Conservation (phyloP, 2,888 invertebrate genomes). For the Autographa gamma region DNA sequence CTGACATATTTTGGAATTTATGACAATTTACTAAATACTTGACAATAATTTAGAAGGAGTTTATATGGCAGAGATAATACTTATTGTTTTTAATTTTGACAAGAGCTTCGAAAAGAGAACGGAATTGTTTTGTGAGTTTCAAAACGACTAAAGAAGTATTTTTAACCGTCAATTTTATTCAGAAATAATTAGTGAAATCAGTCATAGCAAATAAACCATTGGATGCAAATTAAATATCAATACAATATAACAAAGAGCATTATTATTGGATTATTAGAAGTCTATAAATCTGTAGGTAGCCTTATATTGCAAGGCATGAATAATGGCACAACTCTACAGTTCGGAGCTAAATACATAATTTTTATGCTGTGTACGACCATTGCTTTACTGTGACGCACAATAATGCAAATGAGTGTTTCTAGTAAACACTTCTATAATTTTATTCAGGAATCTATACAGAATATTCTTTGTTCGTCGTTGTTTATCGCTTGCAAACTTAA, state of each 20-base stretch:
- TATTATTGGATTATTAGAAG: not conserved
- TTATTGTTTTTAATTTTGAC: not conserved
- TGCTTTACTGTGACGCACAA: slow-evolving; percentile 32
- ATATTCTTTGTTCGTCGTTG: slow-evolving; percentile 23
- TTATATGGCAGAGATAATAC: not conserved
- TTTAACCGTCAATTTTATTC: not conserved
- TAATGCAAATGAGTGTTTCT: slow-evolving; percentile 25
- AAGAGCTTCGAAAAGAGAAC: not conserved
- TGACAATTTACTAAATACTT: not conserved
- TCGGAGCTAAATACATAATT: slow-evolving; percentile 25
- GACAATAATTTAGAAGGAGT: slow-evolving; percentile 21
- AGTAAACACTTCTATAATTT: slow-evolving; percentile 21
- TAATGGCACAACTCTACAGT: slow-evolving; percentile 27
- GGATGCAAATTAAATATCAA: not conserved
- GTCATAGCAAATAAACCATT: not conserved
- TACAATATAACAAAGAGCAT: not conserved
- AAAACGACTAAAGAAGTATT: not conserved
- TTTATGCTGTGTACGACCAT: slow-evolving; percentile 15
- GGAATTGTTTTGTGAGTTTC: not conserved
- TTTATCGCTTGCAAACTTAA: slow-evolving; percentile 17
- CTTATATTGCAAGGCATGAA: slow-evolving; percentile 30
- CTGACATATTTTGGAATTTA: slow-evolving; percentile 34
- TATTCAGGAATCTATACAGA: slow-evolving; percentile 35
- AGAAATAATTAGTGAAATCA: not conserved
- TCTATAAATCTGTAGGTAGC: slow-evolving; percentile 21